Base-by-base conservation (phyloP, 1,140 invertebrate species). In the Ooceraea biroi region DNA sequence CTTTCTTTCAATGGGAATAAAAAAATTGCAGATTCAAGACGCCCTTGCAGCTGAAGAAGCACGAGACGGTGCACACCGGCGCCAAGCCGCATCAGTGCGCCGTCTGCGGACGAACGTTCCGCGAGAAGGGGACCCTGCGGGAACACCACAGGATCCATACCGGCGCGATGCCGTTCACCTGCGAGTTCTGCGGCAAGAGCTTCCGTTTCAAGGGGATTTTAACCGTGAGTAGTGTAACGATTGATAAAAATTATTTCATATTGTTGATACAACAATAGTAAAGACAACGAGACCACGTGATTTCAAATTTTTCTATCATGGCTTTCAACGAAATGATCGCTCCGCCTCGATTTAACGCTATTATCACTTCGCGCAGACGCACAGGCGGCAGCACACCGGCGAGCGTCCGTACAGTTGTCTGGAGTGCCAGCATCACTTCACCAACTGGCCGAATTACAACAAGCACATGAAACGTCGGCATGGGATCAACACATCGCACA, bases 141-240 rank as follows among this genome's bases (percentile, higher is more conserved):
- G 96, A 96, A 91, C 96, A 96, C 89, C 94, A 95, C 77, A 92
- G 95, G 80, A 96, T 97, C 50, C 98, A 99, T 90, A 98, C 98
- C 1, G 98, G 97, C 17, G 97, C 97, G 55, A 97, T 98, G 95
- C 98, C 98, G 0, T 96, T 96, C 85, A 95, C 95, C 19, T 97
- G 97, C 86, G 95, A 96, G 90, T 96, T 96, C 90, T 97, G 97
- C 89, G 96, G 95, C 25, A 97, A 97, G 92, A 94, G 95, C 71
- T 97, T 97, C 85, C 93, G 96, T 46, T 97, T 97, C 85, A 97
- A 96, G 90, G 96, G 96, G 17, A 96, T 96, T 72, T 91, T 97
- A 65, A 96, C 96, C 74, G 95, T 95, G 82, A 91, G 90, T 83
- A 25, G 30, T 30, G 0, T 65, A 30, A 78, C 69, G 48, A 36